Percentiles rank a stretch among this genome's conserved stretches.
Conservation (phyloP, 2,888 invertebrate genomes). For the Heliconius cydno region DNA sequence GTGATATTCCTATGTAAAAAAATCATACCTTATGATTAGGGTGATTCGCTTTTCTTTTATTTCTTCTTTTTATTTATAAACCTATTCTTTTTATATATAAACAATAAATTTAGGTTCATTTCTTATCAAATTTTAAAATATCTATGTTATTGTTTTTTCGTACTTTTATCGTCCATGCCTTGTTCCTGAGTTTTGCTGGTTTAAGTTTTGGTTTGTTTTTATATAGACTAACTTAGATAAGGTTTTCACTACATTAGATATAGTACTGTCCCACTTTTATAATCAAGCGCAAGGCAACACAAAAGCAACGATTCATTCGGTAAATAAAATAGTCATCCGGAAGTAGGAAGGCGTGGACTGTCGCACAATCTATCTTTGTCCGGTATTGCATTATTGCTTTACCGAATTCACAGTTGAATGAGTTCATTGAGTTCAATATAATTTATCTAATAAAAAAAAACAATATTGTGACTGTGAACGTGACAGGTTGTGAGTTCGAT, state of each 20-base stretch:
- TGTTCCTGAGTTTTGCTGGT: too few relatives aligned
- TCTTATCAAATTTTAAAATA: too few relatives aligned
- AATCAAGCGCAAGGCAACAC: not conserved
- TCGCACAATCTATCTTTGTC: constrained; percentile 67
- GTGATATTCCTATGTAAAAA: constrained; percentile 50
- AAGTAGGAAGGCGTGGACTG: constrained; percentile 62
- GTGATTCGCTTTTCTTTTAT: too few relatives aligned
- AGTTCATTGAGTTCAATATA: not conserved
- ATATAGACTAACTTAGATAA: not conserved
- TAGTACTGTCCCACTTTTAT: not conserved
- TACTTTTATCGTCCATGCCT: too few relatives aligned
- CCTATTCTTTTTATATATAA: too few relatives aligned
- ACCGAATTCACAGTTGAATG: constrained; percentile 9
- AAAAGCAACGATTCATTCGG: constrained; percentile 23
- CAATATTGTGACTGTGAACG: not conserved
- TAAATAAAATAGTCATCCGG: constrained; percentile 51
- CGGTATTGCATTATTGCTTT: constrained; percentile 49
- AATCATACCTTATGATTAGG: not conserved
- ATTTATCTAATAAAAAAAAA: not conserved
- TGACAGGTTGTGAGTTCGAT: not conserved
- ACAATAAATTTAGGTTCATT: too few relatives aligned
- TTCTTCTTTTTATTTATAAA: too few relatives aligned
- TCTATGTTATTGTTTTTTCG: too few relatives aligned
- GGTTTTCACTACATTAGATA: not conserved
- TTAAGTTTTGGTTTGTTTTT: too few relatives aligned